Evolutionary conservation across 1,140 invertebrate genomes (phyloP).

Genomic region (Drosophila sturtevanti): DNA sequence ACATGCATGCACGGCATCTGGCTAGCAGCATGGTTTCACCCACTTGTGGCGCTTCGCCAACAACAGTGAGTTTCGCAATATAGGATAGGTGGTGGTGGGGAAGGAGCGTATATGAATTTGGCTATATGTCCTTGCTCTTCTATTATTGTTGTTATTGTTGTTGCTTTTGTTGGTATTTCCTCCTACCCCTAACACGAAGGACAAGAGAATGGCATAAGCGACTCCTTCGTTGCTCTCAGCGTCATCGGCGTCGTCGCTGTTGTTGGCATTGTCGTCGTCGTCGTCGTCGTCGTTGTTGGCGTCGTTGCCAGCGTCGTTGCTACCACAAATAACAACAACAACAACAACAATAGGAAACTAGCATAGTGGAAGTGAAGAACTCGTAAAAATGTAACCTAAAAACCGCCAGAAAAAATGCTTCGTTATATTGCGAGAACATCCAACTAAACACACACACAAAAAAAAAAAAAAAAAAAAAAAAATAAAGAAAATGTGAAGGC

Average conservation of each 20-base stretch:
- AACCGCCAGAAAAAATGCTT: slow-evolving; percentile 80
- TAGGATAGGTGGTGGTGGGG: neutral
- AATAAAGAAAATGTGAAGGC: slow-evolving; percentile 19
- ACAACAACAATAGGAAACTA: slow-evolving; percentile 18
- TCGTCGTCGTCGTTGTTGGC: slow-evolving; percentile 13
- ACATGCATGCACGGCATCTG: slow-evolving; percentile 55
- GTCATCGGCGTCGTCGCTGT: slow-evolving; percentile 29
- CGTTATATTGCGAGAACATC: slow-evolving; percentile 33
- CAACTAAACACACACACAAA: too few species aligned
- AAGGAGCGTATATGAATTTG: slow-evolving; percentile 55
- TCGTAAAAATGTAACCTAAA: slow-evolving; percentile 83
- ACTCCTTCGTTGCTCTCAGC: slow-evolving; percentile 53
- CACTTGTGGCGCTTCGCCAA: slow-evolving; percentile 72
- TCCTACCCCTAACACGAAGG: slow-evolving; percentile 53
- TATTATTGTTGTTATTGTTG: slow-evolving; percentile 2
- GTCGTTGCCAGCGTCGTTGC: slow-evolving; percentile 27
- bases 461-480: slow-evolving; percentile 38
- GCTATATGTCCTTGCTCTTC: slow-evolving; percentile 55
- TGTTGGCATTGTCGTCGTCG: neutral
- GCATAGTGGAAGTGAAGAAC: slow-evolving; percentile 65
- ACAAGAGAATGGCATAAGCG: slow-evolving; percentile 42
- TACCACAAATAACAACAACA: slow-evolving; percentile 30
- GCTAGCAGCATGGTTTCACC: slow-evolving; percentile 46
- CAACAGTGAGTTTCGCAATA: slow-evolving; percentile 15
- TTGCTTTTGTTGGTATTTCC: neutral